These are phyloP conservation scores for Trachymyrmex cornetzi DNA, from an alignment of 1,140 invertebrate species.

Conservation along the genomic window DNA sequence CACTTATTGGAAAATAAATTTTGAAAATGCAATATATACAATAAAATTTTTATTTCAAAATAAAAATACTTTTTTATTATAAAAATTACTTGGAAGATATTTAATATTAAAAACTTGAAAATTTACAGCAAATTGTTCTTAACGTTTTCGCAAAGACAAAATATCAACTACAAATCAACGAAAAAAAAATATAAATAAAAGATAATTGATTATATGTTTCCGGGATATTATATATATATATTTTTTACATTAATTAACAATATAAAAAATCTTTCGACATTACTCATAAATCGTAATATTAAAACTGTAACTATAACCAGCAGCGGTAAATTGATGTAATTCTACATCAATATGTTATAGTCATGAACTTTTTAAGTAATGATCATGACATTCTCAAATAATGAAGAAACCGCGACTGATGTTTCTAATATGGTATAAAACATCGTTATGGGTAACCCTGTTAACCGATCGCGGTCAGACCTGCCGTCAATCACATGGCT, in stretches of 20 bases:
- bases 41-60: not conserved
- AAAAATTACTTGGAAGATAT: not conserved
- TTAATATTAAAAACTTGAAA: not conserved
- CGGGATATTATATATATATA: not conserved
- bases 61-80: not conserved
- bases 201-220: not conserved
- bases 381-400: not conserved
- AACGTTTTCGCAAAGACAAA: not conserved
- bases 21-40: not conserved
- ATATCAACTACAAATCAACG: not conserved
- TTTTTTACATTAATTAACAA: not conserved
- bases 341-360: not conserved
- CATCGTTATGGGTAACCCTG: not conserved
- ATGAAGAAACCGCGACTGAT: not conserved
- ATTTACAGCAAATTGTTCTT: not conserved
- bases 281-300: not conserved
- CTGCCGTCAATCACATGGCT: constrained; percentile 43
- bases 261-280: not conserved
- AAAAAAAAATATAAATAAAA: not conserved
- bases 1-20: not conserved
- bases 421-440: constrained; percentile 4
- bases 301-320: not conserved
- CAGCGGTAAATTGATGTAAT: not conserved
- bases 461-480: constrained; percentile 50
- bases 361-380: not conserved